Conservation (phyloP, 2,888 invertebrate genomes). For the Acronicta aceris region DNA sequence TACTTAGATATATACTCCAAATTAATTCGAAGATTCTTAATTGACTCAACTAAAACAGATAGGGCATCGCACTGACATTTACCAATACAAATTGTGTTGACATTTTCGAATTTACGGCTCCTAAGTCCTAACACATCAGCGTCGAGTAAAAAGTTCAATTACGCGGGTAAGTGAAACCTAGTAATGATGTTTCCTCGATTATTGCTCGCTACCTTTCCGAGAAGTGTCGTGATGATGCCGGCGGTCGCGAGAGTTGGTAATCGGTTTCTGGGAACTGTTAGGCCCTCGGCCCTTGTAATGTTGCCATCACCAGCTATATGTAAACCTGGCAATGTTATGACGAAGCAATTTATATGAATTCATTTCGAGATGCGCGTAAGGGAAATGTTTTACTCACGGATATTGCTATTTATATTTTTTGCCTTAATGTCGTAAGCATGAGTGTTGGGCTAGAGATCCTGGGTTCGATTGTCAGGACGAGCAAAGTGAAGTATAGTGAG, state of each 20-base stretch:
- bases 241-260: slow-evolving; percentile 49
- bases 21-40: slow-evolving; percentile 5
- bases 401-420: too few species aligned
- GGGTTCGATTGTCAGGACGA: too few species aligned
- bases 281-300: slow-evolving; percentile 38
- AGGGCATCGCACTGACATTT: slow-evolving; percentile 40
- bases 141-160: slow-evolving; percentile 52
- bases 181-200: slow-evolving; percentile 45
- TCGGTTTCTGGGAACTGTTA: slow-evolving; percentile 51
- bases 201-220: slow-evolving; percentile 43
- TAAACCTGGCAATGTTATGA: slow-evolving; percentile 35
- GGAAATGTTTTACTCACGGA: slow-evolving; percentile 11
- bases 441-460: too few species aligned
- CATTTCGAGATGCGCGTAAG: slow-evolving; percentile 22
- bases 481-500: too few species aligned
- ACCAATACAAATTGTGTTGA: slow-evolving; percentile 40
- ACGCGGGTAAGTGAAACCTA: slow-evolving; percentile 47
- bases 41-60: slow-evolving; percentile 1
- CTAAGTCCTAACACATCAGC: slow-evolving; percentile 42
- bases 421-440: too few species aligned
- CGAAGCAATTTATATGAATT: slow-evolving; percentile 36
- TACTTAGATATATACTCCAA: not conserved
- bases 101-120: slow-evolving; percentile 47
- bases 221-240: slow-evolving; percentile 56
- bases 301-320: slow-evolving; percentile 16